Percentiles rank a stretch among this genome's conserved stretches.
phyloP scores from a whole-genome alignment of 2,113 vertebrate species.

The Puffinus mauretanicus region DNA sequence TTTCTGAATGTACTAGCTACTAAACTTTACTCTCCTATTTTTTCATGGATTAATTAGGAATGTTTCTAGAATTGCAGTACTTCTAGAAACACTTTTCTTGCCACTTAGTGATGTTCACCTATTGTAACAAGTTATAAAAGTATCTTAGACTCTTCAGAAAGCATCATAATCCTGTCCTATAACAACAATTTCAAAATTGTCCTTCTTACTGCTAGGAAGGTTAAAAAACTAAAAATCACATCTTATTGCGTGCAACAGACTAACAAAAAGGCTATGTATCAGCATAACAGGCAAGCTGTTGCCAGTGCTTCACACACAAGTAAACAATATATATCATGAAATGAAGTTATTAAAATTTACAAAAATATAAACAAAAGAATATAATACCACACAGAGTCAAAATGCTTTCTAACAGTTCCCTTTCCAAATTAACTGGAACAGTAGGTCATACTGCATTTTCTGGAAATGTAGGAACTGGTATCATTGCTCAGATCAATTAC shows the following conservation, averaged over 20 bases:
- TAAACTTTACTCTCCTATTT: not conserved
- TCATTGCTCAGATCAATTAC: not conserved
- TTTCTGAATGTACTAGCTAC: not conserved
- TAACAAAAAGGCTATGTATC: no score
- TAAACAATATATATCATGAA: not conserved
- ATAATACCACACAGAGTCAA: not conserved
- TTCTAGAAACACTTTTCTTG: not conserved
- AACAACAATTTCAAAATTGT: no score
- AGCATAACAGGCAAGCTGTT: not conserved
- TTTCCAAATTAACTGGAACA: not conserved
- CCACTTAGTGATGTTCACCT: not conserved
- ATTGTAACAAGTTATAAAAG: no score
- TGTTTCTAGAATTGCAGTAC: not conserved
- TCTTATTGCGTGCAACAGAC: no score
- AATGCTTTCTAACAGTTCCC: not conserved
- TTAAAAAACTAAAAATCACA: no score
- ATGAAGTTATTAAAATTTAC: not conserved
- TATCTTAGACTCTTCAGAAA: not conserved
- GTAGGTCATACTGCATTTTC: not conserved
- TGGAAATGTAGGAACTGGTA: not conserved
- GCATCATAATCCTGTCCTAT: not conserved
- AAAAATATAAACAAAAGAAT: not conserved
- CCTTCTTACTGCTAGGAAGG: not conserved
- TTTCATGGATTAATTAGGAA: not conserved
- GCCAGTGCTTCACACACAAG: not conserved